Evolutionary conservation across 2,888 invertebrate genomes (phyloP).

Genomic region (Elegia similella): DNA sequence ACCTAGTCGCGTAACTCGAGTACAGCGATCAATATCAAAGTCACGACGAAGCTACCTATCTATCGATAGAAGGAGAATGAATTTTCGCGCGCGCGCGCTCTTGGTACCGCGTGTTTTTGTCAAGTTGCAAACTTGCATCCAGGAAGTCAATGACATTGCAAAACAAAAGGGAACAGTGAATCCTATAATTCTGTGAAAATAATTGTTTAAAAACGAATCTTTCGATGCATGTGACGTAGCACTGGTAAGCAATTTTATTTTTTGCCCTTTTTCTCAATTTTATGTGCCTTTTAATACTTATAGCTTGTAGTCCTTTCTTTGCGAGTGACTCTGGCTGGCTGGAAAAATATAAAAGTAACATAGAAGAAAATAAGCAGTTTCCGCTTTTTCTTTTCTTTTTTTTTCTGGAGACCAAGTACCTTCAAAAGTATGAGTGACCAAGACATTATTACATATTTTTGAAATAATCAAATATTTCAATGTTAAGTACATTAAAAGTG

Average conservation of each 20-base stretch:
- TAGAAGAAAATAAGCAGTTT: too few relatives aligned
- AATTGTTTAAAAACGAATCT: background rate
- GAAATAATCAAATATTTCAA: background rate
- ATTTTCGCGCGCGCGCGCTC: constrained; percentile 76
- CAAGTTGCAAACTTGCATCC: constrained; percentile 43
- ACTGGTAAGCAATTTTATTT: background rate
- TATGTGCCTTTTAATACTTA: background rate
- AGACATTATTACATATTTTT: too few relatives aligned
- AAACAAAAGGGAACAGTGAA: constrained; percentile 14
- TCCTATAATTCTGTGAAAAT: background rate
- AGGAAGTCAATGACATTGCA: constrained; percentile 27
- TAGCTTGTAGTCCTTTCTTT: too few relatives aligned
- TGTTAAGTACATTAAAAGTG: constrained; percentile 19
- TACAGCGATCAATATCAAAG: constrained; percentile 61
- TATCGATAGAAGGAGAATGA: constrained; percentile 53
- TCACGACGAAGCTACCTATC: constrained; percentile 42
- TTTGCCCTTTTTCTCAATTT: background rate
- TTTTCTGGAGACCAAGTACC: too few relatives aligned
- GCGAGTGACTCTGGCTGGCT: background rate
- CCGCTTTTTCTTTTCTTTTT: too few relatives aligned
- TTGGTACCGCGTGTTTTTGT: constrained; percentile 29
- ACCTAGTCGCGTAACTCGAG: constrained; percentile 40
- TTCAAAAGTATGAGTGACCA: too few relatives aligned
- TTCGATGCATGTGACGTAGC: background rate
- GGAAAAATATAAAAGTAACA: background rate